Base-by-base conservation (phyloP, 2,888 invertebrate genomes). In the Aethes cnicana region DNA sequence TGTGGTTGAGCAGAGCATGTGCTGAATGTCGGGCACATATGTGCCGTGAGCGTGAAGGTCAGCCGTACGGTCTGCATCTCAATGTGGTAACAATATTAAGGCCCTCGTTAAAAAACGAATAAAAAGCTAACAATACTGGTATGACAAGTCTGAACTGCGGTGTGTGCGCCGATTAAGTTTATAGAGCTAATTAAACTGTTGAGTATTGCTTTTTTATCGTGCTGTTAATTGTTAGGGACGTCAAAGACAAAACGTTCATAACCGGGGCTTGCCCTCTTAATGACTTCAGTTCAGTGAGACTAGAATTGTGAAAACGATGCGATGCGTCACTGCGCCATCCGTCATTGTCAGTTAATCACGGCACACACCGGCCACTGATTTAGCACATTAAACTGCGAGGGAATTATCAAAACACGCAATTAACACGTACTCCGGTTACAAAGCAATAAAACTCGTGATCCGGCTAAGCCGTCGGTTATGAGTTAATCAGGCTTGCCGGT, bases 41-140 rank as follows among this genome's bases (percentile, higher is more conserved):
- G 71, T 69, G 72, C 68, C 62, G 68, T 68, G 59, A 62, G 64
- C 62, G 65, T 74, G 77, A 77, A 77, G 77, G 77, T 77, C 52
- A 39, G 12, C 30, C 25, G 28, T 46, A 37, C 25, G 46, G 30
- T 44, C 52, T 33, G 52, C 25, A 20, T 39, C 52, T 52, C 44
- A 52, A 44, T 33, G 44, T 52, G 52, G 39, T 46, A 46, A 39
- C 44, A 46, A 52, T 52, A 44, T 52, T 37, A 47, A 46, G 23
- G 35, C 21, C 14, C 17, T 16, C 30, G 4, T 21, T 32, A 21
- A 32, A 32, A 43, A 36, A 20, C 28, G 23, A 11, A 44, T 30
- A 17, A 23, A 53, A 39, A 53, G 14, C 35, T 17, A 33, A 32
- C 14, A 36, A 49, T 42, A 42, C 35, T 30, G 39, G 21, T 47